A percentile compares a stretch with the other conserved stretches of the same genome.
Evolutionary conservation across 30 jellyfish, hydroid and myxozoan genomes (phyloP).

Genomic region (Aurelia aurita complex sp. Pacific): DNA sequence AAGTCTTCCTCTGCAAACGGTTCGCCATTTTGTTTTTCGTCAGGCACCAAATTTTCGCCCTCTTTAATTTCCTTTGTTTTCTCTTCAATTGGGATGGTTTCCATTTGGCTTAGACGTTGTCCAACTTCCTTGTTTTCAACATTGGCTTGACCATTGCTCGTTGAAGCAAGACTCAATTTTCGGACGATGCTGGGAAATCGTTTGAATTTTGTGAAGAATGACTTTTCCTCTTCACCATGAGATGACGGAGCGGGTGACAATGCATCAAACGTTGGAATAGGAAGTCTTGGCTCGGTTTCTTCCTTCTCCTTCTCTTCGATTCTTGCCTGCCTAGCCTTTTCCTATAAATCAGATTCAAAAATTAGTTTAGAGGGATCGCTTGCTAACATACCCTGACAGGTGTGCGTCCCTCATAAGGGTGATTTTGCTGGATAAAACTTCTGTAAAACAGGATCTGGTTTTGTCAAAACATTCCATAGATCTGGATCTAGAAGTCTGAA

Average conservation of each 20-base stretch:
- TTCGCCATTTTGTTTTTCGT: no score
- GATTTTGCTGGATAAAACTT: no score
- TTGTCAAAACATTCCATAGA: no score
- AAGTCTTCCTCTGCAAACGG: no score
- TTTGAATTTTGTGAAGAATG: conserved; percentile 23
- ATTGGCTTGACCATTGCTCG: conserved; percentile 59
- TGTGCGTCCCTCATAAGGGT: no score
- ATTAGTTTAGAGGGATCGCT: no score
- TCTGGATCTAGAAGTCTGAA: no score
- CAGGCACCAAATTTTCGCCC: no score
- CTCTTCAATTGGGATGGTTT: no score
- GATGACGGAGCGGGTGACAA: conserved; percentile 35
- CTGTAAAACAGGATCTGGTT: no score
- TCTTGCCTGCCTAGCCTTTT: conserved; percentile 82
- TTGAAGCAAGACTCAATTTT: conserved; percentile 39
- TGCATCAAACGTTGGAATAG: conserved; percentile 3
- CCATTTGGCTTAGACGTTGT: background rate
- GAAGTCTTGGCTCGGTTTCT: conserved; percentile 28
- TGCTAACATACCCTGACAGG: no score
- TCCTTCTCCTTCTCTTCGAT: conserved; percentile 59
- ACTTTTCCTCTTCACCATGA: conserved; percentile 30
- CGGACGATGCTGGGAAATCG: conserved; percentile 52
- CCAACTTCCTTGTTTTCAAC: conserved; percentile 8
- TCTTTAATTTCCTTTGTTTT: no score
- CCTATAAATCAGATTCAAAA: conserved; percentile 17